Conservation (phyloP, 23 tunicate genomes). For the Styela plicata region DNA sequence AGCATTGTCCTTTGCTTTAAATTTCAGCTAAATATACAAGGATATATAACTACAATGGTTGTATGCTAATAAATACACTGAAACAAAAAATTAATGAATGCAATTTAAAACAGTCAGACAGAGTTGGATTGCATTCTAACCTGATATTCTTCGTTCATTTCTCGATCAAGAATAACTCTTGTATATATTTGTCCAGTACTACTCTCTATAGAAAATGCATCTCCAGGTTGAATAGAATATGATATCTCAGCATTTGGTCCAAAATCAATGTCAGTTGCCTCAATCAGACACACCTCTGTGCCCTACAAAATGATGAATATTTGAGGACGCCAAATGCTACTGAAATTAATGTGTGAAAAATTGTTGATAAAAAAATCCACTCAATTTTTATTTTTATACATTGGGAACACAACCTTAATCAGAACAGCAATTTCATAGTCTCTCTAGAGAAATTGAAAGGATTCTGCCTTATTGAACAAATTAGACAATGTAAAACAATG, state of each 20-base stretch:
- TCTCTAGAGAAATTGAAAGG: too few species aligned
- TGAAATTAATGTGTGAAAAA: too few species aligned
- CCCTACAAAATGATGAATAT: too few species aligned
- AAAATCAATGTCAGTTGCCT: conserved; percentile 34
- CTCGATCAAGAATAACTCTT: background rate
- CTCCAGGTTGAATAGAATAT: conserved; percentile 25
- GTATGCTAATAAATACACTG: background rate
- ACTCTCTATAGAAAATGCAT: background rate
- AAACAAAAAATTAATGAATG: background rate
- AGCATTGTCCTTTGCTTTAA: conserved; percentile 43
- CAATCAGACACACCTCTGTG: conserved; percentile 22
- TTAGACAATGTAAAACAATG: too few species aligned
- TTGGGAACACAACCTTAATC: too few species aligned
- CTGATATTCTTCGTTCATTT: conserved; percentile 1
- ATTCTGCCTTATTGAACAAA: too few species aligned
- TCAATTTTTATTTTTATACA: too few species aligned
- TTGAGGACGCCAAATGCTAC: too few species aligned
- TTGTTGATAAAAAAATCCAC: too few species aligned
- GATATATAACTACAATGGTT: background rate
- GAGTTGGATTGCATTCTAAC: too few species aligned
- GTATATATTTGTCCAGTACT: conserved; percentile 4
- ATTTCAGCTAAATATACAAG: conserved; percentile 3
- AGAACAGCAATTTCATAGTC: too few species aligned
- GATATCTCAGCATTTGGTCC: conserved; percentile 27
- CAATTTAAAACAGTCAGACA: background rate